Conservation (phyloP, 2,113 vertebrate genomes). For the Atrichornis clamosus region DNA sequence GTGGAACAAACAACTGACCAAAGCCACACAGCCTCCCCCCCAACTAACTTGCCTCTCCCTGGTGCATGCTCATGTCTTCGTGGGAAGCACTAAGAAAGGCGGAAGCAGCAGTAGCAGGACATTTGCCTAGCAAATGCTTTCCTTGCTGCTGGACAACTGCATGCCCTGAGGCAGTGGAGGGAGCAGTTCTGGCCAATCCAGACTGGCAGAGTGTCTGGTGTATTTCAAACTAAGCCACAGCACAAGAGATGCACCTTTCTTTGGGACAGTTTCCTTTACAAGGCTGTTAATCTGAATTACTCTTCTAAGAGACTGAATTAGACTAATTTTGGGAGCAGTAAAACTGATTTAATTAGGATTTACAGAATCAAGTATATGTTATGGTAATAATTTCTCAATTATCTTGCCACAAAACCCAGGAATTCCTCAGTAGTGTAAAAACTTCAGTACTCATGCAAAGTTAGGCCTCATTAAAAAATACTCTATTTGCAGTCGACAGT, state of each 20-base stretch:
- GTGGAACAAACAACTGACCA: neutral
- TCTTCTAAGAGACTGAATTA: neutral
- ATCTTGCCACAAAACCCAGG: neutral
- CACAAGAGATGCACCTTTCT: neutral
- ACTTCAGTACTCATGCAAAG: neutral
- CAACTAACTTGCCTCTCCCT: neutral
- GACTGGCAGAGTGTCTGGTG: neutral
- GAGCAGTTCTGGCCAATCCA: neutral
- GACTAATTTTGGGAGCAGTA: neutral
- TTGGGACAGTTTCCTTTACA: neutral
- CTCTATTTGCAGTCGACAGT: neutral
- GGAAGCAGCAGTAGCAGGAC: neutral
- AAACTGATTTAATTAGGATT: neutral
- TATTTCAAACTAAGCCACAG: neutral
- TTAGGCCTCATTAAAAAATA: neutral
- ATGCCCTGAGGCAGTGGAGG: accelerated
- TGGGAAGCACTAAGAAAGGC: neutral
- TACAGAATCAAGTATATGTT: neutral
- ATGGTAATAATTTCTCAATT: neutral
- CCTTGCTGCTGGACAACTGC: neutral
- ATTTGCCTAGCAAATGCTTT: accelerated
- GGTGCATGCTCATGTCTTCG: accelerated
- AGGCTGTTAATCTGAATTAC: neutral
- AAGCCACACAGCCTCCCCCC: neutral
- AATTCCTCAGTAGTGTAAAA: neutral